Evolutionary conservation across 2,113 vertebrate species (phyloP).

Genomic region (Phasianus colchicus): DNA sequence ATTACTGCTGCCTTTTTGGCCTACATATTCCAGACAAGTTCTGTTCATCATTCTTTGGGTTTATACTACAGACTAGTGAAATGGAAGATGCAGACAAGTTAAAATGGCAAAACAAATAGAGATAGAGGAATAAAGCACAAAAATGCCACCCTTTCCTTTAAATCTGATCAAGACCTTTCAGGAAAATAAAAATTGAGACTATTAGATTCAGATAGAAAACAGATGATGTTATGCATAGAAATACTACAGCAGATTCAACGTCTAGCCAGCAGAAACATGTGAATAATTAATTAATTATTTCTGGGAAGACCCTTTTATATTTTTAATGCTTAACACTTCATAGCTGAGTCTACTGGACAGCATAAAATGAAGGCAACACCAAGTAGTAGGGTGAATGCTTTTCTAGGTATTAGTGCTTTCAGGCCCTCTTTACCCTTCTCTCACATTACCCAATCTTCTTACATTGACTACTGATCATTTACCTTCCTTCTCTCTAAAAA

Average conservation of each 20-base stretch:
- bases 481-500: neutral
- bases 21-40: neutral
- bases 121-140: neutral
- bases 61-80: neutral
- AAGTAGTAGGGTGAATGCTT: slow-evolving; percentile 69
- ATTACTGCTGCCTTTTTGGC: neutral
- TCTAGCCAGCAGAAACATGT: slow-evolving; percentile 77
- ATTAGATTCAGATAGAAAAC: slow-evolving; percentile 84
- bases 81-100: slow-evolving; percentile 4
- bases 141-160: slow-evolving; percentile 74
- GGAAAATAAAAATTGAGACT: slow-evolving; percentile 85
- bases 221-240: slow-evolving; percentile 79
- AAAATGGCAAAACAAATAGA: slow-evolving; percentile 49
- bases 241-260: slow-evolving; percentile 71
- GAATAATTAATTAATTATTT: slow-evolving; percentile 82
- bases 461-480: neutral
- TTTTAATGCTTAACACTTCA: slow-evolving; percentile 88
- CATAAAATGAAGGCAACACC: slow-evolving; percentile 74
- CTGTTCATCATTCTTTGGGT: neutral
- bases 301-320: slow-evolving; percentile 83
- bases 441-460: neutral
- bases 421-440: neutral
- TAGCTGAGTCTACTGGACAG: slow-evolving; percentile 82
- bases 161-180: slow-evolving; percentile 80
- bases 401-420: slow-evolving; percentile 68